Conservation (phyloP, 2,888 invertebrate genomes). For the Thyatira batis region DNA sequence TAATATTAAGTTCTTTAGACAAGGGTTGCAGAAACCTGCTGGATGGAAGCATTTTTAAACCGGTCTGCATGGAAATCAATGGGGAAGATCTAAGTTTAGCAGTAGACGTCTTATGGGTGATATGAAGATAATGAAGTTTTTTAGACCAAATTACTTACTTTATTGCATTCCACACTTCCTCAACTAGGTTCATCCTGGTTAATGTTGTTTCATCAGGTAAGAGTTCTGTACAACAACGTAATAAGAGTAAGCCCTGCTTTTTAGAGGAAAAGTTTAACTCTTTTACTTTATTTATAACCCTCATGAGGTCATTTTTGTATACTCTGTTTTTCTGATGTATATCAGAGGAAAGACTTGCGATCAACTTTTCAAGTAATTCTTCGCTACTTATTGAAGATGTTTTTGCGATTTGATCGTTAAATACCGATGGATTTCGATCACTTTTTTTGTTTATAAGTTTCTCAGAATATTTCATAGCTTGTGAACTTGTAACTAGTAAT, state of each 20-base stretch:
- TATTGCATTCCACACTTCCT: slow-evolving; percentile 80
- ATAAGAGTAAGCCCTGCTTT: slow-evolving; percentile 72
- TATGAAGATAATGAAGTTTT: not conserved
- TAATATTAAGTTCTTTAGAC: too few species aligned
- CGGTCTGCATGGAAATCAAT: too few species aligned
- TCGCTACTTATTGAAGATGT: slow-evolving; percentile 32
- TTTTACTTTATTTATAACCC: slow-evolving; percentile 59
- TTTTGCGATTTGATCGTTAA: not conserved
- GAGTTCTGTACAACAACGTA: slow-evolving; percentile 81
- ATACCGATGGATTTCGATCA: slow-evolving; percentile 1
- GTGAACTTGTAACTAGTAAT: slow-evolving; percentile 10
- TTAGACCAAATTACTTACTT: slow-evolving; percentile 46
- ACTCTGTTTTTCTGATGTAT: slow-evolving; percentile 71
- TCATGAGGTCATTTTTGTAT: slow-evolving; percentile 69
- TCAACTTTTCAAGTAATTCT: slow-evolving; percentile 65
- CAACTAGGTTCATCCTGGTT: slow-evolving; percentile 73
- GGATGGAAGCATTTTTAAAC: too few species aligned
- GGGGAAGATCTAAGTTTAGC: too few species aligned
- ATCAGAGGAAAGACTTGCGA: slow-evolving; percentile 63
- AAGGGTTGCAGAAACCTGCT: too few species aligned
- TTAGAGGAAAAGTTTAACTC: slow-evolving; percentile 65
- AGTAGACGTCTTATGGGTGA: too few species aligned
- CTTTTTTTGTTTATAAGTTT: not conserved
- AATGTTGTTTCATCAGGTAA: slow-evolving; percentile 75
- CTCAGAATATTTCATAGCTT: slow-evolving; percentile 4